Percentiles rank a stretch among this genome's conserved stretches.
Conservation (phyloP, 1,140 invertebrate species). For the Zophobas morio region DNA sequence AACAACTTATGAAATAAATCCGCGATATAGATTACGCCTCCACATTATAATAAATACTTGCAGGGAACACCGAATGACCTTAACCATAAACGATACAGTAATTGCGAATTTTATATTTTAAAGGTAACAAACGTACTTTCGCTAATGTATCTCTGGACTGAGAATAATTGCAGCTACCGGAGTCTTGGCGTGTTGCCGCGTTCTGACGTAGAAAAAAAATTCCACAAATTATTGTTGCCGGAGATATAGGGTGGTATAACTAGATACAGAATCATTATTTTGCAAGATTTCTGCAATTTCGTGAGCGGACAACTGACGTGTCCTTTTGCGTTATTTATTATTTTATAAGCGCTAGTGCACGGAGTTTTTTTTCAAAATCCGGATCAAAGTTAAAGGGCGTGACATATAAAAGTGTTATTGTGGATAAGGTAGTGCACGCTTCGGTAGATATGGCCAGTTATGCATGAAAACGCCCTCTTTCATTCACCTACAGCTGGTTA, state of each 20-base stretch:
- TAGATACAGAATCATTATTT: too few relatives aligned
- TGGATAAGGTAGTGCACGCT: constrained; percentile 9
- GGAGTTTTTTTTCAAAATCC: neutral
- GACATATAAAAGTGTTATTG: constrained; percentile 29
- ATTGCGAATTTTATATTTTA: constrained; percentile 41
- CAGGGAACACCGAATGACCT: constrained; percentile 32
- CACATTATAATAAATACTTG: constrained; percentile 26
- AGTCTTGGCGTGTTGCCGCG: neutral
- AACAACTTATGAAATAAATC: constrained; percentile 41
- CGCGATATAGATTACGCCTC: constrained; percentile 8
- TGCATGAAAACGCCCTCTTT: constrained; percentile 23
- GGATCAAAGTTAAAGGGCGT: constrained; percentile 22
- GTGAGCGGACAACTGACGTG: too few relatives aligned
- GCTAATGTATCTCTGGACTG: constrained; percentile 36
- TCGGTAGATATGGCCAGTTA: constrained; percentile 7
- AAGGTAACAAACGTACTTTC: constrained; percentile 38
- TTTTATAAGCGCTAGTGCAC: too few relatives aligned
- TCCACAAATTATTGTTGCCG: too few relatives aligned
- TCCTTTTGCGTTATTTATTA: too few relatives aligned
- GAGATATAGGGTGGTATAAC: too few relatives aligned
- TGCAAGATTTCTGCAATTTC: too few relatives aligned
- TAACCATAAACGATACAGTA: constrained; percentile 42
- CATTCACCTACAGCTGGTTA: neutral
- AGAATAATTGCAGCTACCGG: constrained; percentile 2
- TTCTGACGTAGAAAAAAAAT: too few relatives aligned